These are phyloP conservation scores for Hipparchia semele DNA, from an alignment of 2,888 invertebrate species.

Conservation along the genomic window DNA sequence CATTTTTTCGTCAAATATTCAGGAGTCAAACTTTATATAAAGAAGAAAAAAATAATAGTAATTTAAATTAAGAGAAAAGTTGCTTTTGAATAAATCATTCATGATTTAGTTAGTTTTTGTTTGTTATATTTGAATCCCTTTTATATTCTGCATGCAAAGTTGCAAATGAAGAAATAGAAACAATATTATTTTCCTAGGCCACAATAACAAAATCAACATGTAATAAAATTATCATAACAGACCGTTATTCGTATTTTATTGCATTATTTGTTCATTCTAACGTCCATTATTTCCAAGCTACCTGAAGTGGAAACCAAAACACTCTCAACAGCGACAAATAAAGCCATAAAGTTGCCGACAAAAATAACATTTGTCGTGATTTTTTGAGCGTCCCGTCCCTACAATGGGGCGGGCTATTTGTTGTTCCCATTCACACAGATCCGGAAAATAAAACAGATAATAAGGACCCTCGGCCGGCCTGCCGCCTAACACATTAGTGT, in stretches of 20 bases:
- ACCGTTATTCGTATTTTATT: constrained; percentile 25
- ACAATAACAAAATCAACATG: constrained; percentile 10
- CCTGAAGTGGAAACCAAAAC: constrained; percentile 49
- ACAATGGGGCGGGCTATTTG: constrained; percentile 71
- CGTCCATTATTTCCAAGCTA: constrained; percentile 31
- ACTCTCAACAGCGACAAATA: constrained; percentile 61
- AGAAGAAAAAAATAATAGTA: no score
- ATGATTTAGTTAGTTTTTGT: no score
- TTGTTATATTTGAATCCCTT: background rate
- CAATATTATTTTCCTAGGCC: constrained; percentile 1
- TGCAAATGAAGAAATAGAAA: background rate
- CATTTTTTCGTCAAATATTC: no score
- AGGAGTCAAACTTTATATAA: no score
- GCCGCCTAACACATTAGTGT: constrained; percentile 79
- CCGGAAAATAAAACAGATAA: constrained; percentile 82
- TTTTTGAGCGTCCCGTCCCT: constrained; percentile 52
- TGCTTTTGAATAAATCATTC: background rate
- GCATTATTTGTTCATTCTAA: constrained; percentile 29
- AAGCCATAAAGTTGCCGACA: constrained; percentile 72
- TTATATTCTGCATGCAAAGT: background rate
- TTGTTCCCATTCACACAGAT: constrained; percentile 75
- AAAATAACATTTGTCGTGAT: constrained; percentile 71
- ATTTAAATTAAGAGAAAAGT: no score
- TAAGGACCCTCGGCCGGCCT: constrained; percentile 60
- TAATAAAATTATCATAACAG: constrained; percentile 24